Conservation (phyloP, 2,797 vertebrate genomes). For the Amazonetta brasiliensis region DNA sequence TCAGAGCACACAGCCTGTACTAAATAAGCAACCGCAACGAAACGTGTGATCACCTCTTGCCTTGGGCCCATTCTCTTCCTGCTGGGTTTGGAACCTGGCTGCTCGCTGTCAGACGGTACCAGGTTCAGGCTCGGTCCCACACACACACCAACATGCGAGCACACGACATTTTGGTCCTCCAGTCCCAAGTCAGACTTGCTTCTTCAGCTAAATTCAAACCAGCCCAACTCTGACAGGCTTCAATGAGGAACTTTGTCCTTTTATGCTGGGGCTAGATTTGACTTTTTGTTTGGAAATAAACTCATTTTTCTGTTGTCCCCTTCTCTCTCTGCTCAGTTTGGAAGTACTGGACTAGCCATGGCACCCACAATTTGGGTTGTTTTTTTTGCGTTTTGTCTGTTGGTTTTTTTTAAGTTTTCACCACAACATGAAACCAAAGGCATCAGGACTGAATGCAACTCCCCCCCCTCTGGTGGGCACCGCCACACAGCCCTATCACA, state of each 20-base stretch:
- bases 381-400: neutral
- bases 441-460: neutral
- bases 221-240: neutral
- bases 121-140: neutral
- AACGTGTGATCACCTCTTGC: neutral
- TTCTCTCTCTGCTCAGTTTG: neutral
- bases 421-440: neutral
- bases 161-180: neutral
- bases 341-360: rapidly evolving
- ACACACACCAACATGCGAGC: neutral
- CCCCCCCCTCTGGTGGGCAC: neutral
- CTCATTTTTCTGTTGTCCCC: neutral
- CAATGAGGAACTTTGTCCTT: neutral
- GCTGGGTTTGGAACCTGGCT: neutral
- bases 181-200: neutral
- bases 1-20: neutral
- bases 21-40: neutral
- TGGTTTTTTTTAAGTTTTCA: neutral
- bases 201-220: neutral
- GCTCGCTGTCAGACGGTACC: neutral
- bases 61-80: neutral
- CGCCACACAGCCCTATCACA: neutral
- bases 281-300: neutral
- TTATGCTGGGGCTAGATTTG: neutral
- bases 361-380: too few relatives aligned